Conservation (phyloP, 1,140 invertebrate genomes). For the Hylyphantes graminicola region DNA sequence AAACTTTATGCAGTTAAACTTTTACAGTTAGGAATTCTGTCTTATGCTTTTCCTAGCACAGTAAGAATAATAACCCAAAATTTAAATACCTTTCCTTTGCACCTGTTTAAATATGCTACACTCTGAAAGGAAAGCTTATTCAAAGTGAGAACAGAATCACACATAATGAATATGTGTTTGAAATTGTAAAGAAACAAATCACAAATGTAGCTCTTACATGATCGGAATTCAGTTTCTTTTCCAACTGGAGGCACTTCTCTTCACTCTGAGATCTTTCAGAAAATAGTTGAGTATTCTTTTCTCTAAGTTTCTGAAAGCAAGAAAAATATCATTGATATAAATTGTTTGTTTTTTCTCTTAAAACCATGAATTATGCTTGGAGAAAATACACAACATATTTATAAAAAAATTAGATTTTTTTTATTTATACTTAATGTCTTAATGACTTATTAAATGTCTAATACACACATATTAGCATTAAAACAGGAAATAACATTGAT, state of each 20-base stretch:
- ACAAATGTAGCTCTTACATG: constrained; percentile 7
- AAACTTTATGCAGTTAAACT: not conserved
- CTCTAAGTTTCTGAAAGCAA: constrained; percentile 24
- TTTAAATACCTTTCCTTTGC: not conserved
- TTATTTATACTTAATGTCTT: not conserved
- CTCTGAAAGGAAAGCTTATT: no score
- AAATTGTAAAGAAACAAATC: not conserved
- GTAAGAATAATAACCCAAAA: not conserved
- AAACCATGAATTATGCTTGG: not conserved
- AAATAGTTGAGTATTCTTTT: constrained; percentile 9
- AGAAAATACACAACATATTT: not conserved
- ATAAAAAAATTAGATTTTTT: not conserved
- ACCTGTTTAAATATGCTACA: not conserved
- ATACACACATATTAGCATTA: not conserved
- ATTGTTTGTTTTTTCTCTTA: not conserved
- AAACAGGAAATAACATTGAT: no score
- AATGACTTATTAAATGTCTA: not conserved
- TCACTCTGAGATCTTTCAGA: constrained; percentile 25
- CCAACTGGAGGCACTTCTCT: not conserved
- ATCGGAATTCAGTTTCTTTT: constrained; percentile 34
- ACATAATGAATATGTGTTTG: no score
- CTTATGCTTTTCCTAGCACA: not conserved
- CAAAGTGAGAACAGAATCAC: no score
- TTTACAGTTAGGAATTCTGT: no score
- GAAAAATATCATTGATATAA: not conserved